Percentiles rank a stretch among this genome's conserved stretches.
Conservation (phyloP, 2,797 vertebrate species). For the Amblyraja radiata region DNA sequence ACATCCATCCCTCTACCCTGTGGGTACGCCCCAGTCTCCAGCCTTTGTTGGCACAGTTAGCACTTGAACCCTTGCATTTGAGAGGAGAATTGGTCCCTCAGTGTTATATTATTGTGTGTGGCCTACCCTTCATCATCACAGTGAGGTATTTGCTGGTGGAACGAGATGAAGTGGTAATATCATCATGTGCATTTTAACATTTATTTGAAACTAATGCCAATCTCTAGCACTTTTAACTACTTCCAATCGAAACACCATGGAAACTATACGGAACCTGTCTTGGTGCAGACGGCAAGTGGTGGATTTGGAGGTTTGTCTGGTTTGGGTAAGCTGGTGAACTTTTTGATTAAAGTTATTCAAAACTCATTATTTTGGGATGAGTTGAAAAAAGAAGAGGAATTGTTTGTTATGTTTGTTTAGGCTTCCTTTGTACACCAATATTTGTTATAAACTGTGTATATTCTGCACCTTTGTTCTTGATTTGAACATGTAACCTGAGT, state of each 20-base stretch:
- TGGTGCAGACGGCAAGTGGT: background rate
- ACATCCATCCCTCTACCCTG: background rate
- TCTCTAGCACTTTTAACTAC: background rate
- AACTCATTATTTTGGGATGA: background rate
- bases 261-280: background rate
- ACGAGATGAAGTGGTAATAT: background rate
- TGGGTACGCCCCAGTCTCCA: background rate
- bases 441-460: background rate
- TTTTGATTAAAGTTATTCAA: background rate
- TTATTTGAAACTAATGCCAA: slow-evolving; percentile 22
- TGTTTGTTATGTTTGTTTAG: background rate
- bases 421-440: background rate
- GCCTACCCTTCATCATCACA: background rate
- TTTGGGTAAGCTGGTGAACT: background rate
- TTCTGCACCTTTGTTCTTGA: background rate
- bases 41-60: background rate
- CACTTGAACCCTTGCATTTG: background rate
- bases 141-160: background rate
- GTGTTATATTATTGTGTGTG: slow-evolving; percentile 11
- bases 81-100: slow-evolving; percentile 28
- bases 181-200: slow-evolving; percentile 12
- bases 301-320: background rate
- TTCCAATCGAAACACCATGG: background rate
- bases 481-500: too few relatives aligned
- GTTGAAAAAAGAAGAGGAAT: background rate